These are phyloP conservation scores for Pangasianodon gigas DNA, from an alignment of 2,113 vertebrate species.

Conservation along the genomic window DNA sequence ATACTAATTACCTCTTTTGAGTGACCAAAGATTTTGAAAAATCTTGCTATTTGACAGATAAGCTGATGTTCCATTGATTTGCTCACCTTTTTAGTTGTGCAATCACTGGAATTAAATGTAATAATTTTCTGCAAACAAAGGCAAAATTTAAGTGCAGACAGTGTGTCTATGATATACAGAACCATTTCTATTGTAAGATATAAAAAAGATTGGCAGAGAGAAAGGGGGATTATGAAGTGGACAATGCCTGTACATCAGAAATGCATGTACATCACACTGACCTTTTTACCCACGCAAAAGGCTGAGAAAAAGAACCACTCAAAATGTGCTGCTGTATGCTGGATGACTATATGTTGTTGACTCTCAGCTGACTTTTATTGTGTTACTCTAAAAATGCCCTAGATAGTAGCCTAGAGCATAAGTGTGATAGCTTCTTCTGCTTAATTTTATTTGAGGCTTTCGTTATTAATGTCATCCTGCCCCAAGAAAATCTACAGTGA, in stretches of 20 bases:
- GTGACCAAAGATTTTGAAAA: background rate
- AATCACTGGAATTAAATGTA: background rate
- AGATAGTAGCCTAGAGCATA: too few relatives aligned
- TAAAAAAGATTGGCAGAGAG: background rate
- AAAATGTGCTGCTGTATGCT: background rate
- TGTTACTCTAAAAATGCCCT: background rate
- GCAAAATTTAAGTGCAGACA: background rate
- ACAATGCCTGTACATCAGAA: background rate
- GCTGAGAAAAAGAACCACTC: background rate
- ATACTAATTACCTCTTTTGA: background rate
- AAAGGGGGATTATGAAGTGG: background rate
- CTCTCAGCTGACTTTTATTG: background rate
- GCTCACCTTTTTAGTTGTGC: background rate
- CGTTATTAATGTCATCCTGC: background rate
- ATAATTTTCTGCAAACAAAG: background rate
- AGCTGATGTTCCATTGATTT: background rate
- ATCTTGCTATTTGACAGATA: background rate
- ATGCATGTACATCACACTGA: background rate
- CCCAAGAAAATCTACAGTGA: background rate
- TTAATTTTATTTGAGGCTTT: background rate
- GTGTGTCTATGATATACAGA: background rate
- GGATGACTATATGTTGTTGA: background rate
- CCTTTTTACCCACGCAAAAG: background rate
- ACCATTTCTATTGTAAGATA: background rate
- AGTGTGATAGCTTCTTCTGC: background rate